phyloP scores from a whole-genome alignment of 2,797 vertebrate species.

The Meriones psammophilus region DNA sequence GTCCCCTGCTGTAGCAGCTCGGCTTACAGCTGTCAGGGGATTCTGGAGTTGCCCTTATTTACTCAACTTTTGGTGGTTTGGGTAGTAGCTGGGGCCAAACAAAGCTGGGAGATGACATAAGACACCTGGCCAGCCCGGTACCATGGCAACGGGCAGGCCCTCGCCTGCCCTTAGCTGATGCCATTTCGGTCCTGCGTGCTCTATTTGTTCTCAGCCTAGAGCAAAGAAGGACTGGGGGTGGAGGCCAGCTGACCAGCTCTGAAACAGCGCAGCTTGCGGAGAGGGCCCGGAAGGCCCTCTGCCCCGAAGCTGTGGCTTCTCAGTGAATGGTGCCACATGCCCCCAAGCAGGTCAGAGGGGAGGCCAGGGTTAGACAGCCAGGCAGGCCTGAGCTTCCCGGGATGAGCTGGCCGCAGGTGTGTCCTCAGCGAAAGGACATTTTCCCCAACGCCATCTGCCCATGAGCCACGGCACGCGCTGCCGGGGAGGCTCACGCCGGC shows the following conservation, averaged over 20 bases:
- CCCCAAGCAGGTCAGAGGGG: neutral
- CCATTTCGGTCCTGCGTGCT: slow-evolving; percentile 90
- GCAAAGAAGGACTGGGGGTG: slow-evolving; percentile 42
- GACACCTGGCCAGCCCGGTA: slow-evolving; percentile 89
- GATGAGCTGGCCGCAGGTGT: no score
- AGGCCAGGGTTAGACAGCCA: neutral
- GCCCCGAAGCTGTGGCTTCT: neutral
- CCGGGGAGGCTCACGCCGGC: neutral
- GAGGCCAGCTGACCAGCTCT: slow-evolving; percentile 47
- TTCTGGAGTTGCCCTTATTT: slow-evolving; percentile 92
- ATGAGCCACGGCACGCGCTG: rapidly evolving
- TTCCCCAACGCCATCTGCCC: neutral
- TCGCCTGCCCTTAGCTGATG: slow-evolving; percentile 93
- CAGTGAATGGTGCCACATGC: rapidly evolving
- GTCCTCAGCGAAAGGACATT: neutral
- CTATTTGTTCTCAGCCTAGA: slow-evolving; percentile 85
- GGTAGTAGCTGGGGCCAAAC: slow-evolving; percentile 90
- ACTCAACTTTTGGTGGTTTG: slow-evolving; percentile 92
- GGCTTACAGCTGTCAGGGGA: slow-evolving; percentile 89
- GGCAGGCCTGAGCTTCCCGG: neutral
- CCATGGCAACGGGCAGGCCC: slow-evolving; percentile 94
- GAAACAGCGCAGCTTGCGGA: slow-evolving; percentile 17
- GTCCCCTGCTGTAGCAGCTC: slow-evolving; percentile 89
- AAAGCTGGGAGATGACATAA: slow-evolving; percentile 92
- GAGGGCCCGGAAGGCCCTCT: neutral